phyloP scores from a whole-genome alignment of 2,888 invertebrate species.

The Smittia aterrima region DNA sequence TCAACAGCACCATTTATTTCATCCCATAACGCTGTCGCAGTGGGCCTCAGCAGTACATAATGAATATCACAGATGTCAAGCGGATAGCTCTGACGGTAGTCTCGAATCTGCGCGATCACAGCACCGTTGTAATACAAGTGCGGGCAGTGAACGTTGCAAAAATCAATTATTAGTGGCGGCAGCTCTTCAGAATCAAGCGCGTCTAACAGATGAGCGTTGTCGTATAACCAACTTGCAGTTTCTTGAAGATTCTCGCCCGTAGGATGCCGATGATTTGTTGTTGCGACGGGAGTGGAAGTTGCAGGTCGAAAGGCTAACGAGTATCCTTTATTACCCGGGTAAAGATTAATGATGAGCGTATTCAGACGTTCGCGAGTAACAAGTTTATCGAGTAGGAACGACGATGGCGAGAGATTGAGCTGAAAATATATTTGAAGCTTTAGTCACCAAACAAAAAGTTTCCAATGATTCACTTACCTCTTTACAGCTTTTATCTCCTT shows the following conservation, averaged over 20 bases:
- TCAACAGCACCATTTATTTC: conserved; percentile 23
- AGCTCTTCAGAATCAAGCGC: conserved; percentile 89
- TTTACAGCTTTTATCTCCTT: conserved; percentile 18
- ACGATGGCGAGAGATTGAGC: conserved; percentile 55
- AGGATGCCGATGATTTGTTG: conserved; percentile 43
- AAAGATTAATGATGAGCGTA: conserved; percentile 85
- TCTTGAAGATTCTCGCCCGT: conserved; percentile 68
- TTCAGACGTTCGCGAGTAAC: conserved; percentile 82
- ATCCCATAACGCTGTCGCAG: conserved; percentile 24
- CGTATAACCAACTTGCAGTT: conserved; percentile 81
- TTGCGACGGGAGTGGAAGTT: conserved; percentile 46
- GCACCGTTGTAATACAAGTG: conserved; percentile 89
- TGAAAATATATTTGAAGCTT: conserved; percentile 44
- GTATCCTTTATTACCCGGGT: conserved; percentile 90
- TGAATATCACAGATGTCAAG: conserved; percentile 76
- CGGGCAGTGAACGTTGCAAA: conserved; percentile 78
- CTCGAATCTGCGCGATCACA: conserved; percentile 86
- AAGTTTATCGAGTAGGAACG: conserved; percentile 78
- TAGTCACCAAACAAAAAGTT: no score
- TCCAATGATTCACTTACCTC: conserved; percentile 17
- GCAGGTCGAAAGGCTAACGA: conserved; percentile 56
- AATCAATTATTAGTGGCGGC: conserved; percentile 80
- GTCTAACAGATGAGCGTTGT: conserved; percentile 81
- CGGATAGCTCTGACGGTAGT: conserved; percentile 79
- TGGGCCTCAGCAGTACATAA: conserved; percentile 80